These are phyloP conservation scores for Gadus chalcogrammus DNA, from an alignment of 2,113 vertebrate species.

Conservation along the genomic window DNA sequence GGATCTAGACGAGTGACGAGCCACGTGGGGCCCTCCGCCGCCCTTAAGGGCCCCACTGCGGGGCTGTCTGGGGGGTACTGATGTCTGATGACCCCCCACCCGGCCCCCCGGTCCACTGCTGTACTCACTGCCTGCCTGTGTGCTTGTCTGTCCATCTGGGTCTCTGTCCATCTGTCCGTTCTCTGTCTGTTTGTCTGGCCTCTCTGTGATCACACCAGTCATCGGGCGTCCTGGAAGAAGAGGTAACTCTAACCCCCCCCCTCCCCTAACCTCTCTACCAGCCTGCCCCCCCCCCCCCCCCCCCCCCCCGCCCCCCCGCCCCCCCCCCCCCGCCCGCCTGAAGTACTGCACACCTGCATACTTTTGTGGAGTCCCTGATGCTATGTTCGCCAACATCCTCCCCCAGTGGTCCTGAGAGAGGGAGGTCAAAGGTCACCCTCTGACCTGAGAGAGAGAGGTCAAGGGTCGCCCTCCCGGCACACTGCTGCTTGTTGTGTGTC, in stretches of 20 bases:
- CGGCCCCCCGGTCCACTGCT: no score
- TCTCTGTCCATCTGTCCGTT: conserved; percentile 75
- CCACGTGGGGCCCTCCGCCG: no score
- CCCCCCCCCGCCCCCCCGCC: conserved; percentile 1
- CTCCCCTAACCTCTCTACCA: conserved; percentile 7
- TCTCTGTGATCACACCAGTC: conserved; percentile 82
- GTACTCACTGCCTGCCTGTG: conserved; percentile 8
- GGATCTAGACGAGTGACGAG: no score
- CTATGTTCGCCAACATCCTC: no score
- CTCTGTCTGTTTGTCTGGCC: conserved; percentile 76
- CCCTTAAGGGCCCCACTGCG: no score
- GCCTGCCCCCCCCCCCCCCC: conserved; percentile 11
- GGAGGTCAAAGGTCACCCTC: no score
- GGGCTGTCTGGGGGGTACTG: neutral
- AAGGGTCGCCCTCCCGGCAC: no score
- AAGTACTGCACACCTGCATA: no score
- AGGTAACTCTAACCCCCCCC: conserved; percentile 79
- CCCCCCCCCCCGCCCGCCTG: neutral
- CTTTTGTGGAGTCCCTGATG: no score
- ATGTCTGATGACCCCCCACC: neutral
- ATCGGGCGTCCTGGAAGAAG: conserved; percentile 95
- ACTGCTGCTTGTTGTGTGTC: no score
- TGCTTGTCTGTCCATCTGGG: conserved; percentile 51
- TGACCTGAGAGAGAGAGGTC: no score
- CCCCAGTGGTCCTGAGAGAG: no score